A percentile compares a stretch with the other conserved stretches of the same genome.
These are phyloP conservation scores for Carposina sasakii DNA, from an alignment of 1,140 invertebrate genomes.

Conservation along the genomic window DNA sequence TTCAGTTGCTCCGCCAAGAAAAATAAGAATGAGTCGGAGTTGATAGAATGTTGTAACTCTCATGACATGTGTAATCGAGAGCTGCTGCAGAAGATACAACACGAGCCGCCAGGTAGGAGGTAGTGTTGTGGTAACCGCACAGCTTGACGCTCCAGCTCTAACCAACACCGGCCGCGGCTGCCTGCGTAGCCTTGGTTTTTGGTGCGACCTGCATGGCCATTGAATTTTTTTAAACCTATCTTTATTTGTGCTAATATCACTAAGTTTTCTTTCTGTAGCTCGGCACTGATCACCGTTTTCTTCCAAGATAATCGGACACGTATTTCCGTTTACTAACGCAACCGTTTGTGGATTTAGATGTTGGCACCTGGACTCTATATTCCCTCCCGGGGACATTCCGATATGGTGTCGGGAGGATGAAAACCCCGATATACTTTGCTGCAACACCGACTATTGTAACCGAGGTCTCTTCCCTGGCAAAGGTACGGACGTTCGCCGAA, in stretches of 20 bases:
- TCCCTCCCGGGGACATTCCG: conserved; percentile 75
- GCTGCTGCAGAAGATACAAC: conserved; percentile 64
- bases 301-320: conserved; percentile 10
- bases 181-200: conserved; percentile 35
- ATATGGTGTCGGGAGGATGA: conserved; percentile 75
- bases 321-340: conserved; percentile 32
- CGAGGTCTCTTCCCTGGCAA: conserved; percentile 51
- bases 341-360: conserved; percentile 71
- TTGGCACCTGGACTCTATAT: conserved; percentile 67
- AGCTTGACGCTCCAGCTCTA: not conserved
- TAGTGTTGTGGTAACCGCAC: conserved; percentile 10
- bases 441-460: conserved; percentile 77
- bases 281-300: conserved; percentile 61
- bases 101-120: conserved; percentile 70
- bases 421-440: conserved; percentile 75
- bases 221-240: too few relatives aligned
- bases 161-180: conserved; percentile 7
- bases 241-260: conserved; percentile 45
- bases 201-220: conserved; percentile 53
- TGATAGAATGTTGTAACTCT: conserved; percentile 64
- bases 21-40: conserved; percentile 63
- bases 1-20: conserved; percentile 65
- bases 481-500: conserved; percentile 49
- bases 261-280: conserved; percentile 50
- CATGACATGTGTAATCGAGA: conserved; percentile 73